A percentile compares a stretch with the other conserved stretches of the same genome.
Conservation (phyloP, 1,140 invertebrate genomes). For the Drosophila yakuba region DNA sequence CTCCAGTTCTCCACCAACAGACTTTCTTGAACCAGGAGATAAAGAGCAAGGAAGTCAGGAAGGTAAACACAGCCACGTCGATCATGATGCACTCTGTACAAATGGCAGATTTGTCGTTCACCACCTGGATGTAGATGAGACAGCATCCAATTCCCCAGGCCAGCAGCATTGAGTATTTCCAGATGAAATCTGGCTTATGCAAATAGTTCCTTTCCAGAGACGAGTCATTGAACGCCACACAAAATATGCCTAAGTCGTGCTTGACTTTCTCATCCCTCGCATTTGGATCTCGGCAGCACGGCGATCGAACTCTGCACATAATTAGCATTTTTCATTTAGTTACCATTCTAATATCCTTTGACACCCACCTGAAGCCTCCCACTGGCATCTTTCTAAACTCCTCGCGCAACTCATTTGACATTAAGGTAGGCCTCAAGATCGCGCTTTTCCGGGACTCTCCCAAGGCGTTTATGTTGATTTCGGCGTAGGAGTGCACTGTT, state of each 20-base stretch:
- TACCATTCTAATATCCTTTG: background rate
- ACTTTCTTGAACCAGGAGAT: conserved; percentile 82
- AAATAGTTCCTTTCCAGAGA: conserved; percentile 60
- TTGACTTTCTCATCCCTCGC: conserved; percentile 7
- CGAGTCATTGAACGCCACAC: conserved; percentile 60
- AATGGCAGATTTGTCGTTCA: background rate
- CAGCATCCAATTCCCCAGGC: conserved; percentile 38
- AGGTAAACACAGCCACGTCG: background rate
- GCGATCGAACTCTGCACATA: background rate
- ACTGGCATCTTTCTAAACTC: conserved; percentile 22
- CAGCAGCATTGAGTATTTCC: conserved; percentile 65
- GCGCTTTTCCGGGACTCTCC: background rate
- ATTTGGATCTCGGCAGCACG: background rate
- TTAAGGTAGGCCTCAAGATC: background rate
- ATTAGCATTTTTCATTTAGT: too few species aligned
- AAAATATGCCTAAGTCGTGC: conserved; percentile 12
- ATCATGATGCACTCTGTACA: background rate
- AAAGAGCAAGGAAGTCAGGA: conserved; percentile 69
- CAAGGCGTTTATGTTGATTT: background rate
- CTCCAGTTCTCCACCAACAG: conserved; percentile 84
- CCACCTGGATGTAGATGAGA: conserved; percentile 24
- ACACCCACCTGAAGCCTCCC: conserved; percentile 13
- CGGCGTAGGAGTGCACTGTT: too few species aligned
- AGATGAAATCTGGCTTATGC: conserved; percentile 66
- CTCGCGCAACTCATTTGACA: background rate